Evolutionary conservation across 2,888 invertebrate species (phyloP).

Genomic region (Reticulitermes lucifugus): DNA sequence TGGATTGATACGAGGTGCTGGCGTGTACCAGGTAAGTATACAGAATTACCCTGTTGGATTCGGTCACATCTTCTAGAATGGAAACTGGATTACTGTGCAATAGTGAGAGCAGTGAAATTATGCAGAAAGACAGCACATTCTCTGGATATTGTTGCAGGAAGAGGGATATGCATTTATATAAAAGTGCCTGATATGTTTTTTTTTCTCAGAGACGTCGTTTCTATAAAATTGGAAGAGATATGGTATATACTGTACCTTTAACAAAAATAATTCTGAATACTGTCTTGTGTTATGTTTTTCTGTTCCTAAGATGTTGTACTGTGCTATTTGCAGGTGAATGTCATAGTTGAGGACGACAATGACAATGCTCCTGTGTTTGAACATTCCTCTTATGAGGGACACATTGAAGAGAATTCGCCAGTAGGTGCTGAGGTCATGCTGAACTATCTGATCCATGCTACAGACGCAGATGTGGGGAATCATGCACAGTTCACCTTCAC

Average conservation of each 20-base stretch:
- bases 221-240: no score
- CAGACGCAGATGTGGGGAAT: constrained; percentile 76
- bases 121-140: no score
- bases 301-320: no score
- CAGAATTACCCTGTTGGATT: not conserved
- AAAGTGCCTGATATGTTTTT: no score
- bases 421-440: constrained; percentile 77
- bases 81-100: no score
- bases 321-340: constrained; percentile 66
- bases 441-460: constrained; percentile 75
- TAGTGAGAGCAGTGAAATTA: no score
- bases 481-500: constrained; percentile 78
- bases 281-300: no score
- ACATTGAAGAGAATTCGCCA: constrained; percentile 81
- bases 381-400: constrained; percentile 77
- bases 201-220: no score
- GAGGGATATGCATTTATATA: no score
- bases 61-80: not conserved
- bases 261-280: no score
- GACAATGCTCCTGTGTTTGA: constrained; percentile 88
- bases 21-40: constrained; percentile 77
- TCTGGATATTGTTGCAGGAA: no score
- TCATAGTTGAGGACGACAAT: constrained; percentile 87
- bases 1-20: constrained; percentile 75
- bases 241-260: no score